These are phyloP conservation scores for Mimachlamys varia DNA, from an alignment of 2,888 invertebrate genomes.

Conservation along the genomic window DNA sequence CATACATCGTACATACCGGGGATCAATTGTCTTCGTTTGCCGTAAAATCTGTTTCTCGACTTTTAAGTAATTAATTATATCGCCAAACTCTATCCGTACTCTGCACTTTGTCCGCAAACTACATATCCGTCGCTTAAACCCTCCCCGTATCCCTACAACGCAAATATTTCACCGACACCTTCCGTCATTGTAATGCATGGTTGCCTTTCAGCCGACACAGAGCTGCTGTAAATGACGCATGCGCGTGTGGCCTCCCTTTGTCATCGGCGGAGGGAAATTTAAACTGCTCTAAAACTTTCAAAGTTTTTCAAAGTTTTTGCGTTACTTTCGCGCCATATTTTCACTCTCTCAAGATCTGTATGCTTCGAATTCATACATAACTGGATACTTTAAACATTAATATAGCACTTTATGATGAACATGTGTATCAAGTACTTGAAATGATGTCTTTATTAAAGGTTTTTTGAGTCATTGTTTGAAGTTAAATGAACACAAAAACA, in stretches of 20 bases:
- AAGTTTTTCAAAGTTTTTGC: slow-evolving; percentile 29
- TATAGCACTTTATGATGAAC: background rate
- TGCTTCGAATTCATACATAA: background rate
- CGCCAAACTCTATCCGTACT: background rate
- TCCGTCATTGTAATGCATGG: slow-evolving; percentile 26
- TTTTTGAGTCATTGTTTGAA: slow-evolving; percentile 15
- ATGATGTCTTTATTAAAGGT: background rate
- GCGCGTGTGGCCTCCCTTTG: slow-evolving; percentile 8
- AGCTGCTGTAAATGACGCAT: slow-evolving; percentile 16
- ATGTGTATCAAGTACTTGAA: background rate
- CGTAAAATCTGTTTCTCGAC: background rate
- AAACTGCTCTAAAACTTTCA: slow-evolving; percentile 19
- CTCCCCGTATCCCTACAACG: slow-evolving; percentile 2
- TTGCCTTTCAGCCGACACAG: slow-evolving; percentile 12
- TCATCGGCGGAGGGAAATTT: slow-evolving; percentile 22
- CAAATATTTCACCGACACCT: slow-evolving; percentile 31
- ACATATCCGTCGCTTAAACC: background rate
- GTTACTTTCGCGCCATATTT: slow-evolving; percentile 33
- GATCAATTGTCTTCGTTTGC: background rate
- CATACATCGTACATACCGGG: background rate
- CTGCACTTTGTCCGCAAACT: slow-evolving; percentile 10
- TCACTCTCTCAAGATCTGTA: background rate
- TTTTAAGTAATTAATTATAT: background rate
- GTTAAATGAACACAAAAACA: background rate
- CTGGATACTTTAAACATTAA: background rate